Percentiles rank a stretch among this genome's conserved stretches.
These are phyloP conservation scores for Fulmarus glacialis DNA, from an alignment of 2,113 vertebrate species.

Conservation along the genomic window DNA sequence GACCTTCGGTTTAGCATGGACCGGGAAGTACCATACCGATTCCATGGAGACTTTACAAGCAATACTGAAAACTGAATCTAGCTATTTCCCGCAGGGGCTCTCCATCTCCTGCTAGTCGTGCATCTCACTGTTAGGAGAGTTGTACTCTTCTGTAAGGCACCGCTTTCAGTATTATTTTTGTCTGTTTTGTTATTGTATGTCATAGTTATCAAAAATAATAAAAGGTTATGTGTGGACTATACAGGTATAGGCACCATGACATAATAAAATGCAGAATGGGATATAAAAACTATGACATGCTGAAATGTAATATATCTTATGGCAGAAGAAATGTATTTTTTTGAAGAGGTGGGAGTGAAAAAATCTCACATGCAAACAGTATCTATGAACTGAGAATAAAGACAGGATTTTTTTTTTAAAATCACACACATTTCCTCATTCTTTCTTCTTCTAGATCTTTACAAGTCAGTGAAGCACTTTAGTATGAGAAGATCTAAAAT, in stretches of 20 bases:
- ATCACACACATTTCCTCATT: not conserved
- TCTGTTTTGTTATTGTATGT: not conserved
- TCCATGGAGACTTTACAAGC: not conserved
- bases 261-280: not conserved
- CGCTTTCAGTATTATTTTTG: not conserved
- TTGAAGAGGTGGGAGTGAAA: not conserved
- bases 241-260: constrained; percentile 10
- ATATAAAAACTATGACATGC: not conserved
- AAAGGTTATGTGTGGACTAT: not conserved
- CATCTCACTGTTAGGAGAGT: not conserved
- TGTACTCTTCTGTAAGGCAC: not conserved
- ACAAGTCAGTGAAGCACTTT: not conserved
- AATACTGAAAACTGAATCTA: not conserved
- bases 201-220: not conserved
- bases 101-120: not conserved
- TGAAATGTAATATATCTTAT: constrained; percentile 51
- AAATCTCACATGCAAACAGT: not conserved
- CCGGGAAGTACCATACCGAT: fast-evolving
- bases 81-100: not conserved
- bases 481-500: not conserved
- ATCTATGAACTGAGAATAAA: not conserved
- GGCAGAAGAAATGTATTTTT: constrained; percentile 3
- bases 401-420: not conserved
- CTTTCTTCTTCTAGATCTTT: not conserved
- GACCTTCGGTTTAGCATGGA: fast-evolving